Evolutionary conservation across 1,140 invertebrate species (phyloP), one percentile per base, ranked within the genome.

Genomic region (Drosophila virilis): DNA sequence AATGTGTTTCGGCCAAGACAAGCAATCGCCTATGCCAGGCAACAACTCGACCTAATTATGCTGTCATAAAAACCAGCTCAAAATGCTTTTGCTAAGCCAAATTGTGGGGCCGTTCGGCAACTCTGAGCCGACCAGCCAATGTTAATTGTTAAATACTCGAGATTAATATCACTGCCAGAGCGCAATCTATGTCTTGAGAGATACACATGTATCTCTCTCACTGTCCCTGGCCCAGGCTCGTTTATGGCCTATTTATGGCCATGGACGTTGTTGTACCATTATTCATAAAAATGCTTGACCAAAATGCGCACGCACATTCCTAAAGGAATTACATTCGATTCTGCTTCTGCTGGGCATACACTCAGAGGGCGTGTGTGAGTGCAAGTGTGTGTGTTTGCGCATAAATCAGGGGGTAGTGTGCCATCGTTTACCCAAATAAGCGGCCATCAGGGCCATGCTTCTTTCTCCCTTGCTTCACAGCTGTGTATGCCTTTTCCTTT

Each of bases 91-190:
- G 32, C 35, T 33, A 60, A 67, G 70, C 55, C 54, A 59, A 68
- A 52, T 68, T 58, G 61, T 62, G 69, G 50, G 38, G 43, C 4
- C 22, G 22, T 0, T 4, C 22, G 5, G 22, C 22, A 28, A 28
- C 22, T 22, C 54, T 51, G 52, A 65, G 62, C 74, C 57, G 12
- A 17, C 33, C 62, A 65, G 62, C 55, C 61, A 67, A 70, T 38
- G 72, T 88, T 86, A 86, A 86, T 86, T 86, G 82, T 71, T 86
- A 64, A 83, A 74, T 76, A 82, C 78, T 83, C 77, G 68, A 82
- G 78, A 86, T 86, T 86, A 79, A 88, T 82, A 83, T 67, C 67
- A 38, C 28, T 17, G 73, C 38, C 45, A 58, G 13, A 7, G 17
- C 38, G 45, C 45, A 62, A 58, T 48, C 51, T 54, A 74, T 61